These are phyloP conservation scores for Acanthornis magna DNA, from an alignment of 2,797 vertebrate genomes.

Conservation along the genomic window DNA sequence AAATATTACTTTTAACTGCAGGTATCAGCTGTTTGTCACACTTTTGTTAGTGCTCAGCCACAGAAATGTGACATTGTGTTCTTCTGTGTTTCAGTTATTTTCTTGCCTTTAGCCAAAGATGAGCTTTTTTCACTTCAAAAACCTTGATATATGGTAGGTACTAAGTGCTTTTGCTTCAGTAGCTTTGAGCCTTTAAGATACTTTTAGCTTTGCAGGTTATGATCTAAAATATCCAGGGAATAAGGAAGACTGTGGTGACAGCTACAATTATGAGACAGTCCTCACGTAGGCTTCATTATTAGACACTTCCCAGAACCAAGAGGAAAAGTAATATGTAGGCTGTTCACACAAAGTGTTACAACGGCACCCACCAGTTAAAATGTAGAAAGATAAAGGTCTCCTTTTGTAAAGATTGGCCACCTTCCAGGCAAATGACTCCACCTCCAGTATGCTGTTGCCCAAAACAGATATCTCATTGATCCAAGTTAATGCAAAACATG, in stretches of 20 bases:
- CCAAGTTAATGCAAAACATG: background rate
- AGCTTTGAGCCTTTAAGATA: background rate
- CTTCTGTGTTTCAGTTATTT: background rate
- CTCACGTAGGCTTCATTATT: background rate
- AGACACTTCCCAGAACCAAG: background rate
- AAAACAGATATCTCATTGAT: background rate
- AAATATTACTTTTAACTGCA: background rate
- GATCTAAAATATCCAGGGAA: background rate
- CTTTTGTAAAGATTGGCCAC: background rate
- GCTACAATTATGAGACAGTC: background rate
- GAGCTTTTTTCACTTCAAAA: background rate
- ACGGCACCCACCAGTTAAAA: background rate
- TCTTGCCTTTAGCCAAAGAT: background rate
- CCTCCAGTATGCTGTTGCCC: background rate
- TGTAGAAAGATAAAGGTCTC: background rate
- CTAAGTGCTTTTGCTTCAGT: background rate
- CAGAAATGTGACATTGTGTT: background rate
- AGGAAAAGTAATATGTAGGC: background rate
- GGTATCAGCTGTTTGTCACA: background rate
- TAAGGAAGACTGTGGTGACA: background rate
- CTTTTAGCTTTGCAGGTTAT: background rate
- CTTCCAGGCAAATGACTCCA: background rate
- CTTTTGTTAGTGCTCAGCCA: background rate
- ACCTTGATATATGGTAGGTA: background rate
- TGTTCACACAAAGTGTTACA: background rate